Percentiles rank a stretch among this genome's conserved stretches.
These are phyloP conservation scores for Anas bahamensis DNA, from an alignment of 2,797 vertebrate species.

Conservation along the genomic window DNA sequence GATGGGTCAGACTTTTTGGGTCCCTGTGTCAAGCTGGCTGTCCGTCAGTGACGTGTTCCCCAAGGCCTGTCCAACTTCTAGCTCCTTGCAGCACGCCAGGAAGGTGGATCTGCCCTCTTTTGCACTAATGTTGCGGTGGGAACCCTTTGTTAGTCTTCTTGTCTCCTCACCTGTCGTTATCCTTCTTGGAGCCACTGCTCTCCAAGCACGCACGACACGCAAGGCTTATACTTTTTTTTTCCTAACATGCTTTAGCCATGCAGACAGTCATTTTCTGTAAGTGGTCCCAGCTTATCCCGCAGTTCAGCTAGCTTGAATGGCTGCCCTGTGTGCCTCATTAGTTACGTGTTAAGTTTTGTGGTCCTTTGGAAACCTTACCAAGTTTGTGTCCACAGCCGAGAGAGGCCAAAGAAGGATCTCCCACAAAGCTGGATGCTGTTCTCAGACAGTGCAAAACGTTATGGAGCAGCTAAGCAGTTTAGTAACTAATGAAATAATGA, in stretches of 20 bases:
- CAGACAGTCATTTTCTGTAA: not conserved
- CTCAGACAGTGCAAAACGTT: not conserved
- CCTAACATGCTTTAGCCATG: not conserved
- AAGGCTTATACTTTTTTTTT: not conserved
- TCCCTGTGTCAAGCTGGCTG: not conserved
- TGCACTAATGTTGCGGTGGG: not conserved
- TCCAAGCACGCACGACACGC: not conserved
- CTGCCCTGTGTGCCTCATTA: not conserved
- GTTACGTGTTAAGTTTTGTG: not conserved
- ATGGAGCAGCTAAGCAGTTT: slow-evolving; percentile 8
- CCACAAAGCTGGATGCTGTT: not conserved
- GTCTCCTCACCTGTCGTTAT: not conserved
- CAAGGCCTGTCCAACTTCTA: not conserved
- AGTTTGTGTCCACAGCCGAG: not conserved
- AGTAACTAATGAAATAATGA: slow-evolving; percentile 49
- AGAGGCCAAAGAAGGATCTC: slow-evolving; percentile 19
- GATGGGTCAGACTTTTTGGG: not conserved
- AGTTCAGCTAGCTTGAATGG: slow-evolving; percentile 3
- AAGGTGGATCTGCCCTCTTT: not conserved
- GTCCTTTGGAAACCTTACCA: not conserved
- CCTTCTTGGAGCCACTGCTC: not conserved
- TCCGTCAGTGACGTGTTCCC: accelerated
- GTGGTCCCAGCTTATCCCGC: not conserved
- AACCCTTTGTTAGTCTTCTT: not conserved
- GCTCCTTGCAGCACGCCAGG: not conserved